These are phyloP conservation scores for Amia ocellicauda DNA, from an alignment of 2,113 vertebrate genomes.

Conservation along the genomic window DNA sequence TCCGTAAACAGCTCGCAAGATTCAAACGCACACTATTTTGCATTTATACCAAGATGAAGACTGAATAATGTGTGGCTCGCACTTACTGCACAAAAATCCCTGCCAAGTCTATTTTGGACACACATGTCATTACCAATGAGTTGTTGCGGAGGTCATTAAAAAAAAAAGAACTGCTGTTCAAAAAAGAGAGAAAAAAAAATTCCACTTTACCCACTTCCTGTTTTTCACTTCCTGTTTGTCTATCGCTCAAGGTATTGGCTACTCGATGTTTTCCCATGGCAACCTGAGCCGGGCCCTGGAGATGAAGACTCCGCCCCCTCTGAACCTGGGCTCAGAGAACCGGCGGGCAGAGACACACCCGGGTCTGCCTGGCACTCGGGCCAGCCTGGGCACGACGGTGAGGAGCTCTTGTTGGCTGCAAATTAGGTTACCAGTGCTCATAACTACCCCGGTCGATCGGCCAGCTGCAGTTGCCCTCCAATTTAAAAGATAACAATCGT, in stretches of 20 bases:
- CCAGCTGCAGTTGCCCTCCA: too few species aligned
- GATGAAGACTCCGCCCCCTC: constrained; percentile 71
- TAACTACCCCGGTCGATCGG: too few species aligned
- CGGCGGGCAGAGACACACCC: constrained; percentile 58
- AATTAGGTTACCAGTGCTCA: too few species aligned
- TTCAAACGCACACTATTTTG: too few species aligned
- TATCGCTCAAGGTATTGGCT: constrained; percentile 67
- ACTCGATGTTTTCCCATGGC: constrained; percentile 73
- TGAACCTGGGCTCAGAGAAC: constrained; percentile 67
- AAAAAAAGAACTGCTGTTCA: constrained; percentile 32
- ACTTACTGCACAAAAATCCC: background rate
- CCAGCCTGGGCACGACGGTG: constrained; percentile 56
- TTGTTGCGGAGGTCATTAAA: constrained; percentile 14
- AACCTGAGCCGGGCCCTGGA: constrained; percentile 68
- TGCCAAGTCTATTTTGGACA: constrained; percentile 7
- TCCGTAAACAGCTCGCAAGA: too few species aligned
- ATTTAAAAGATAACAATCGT: too few species aligned
- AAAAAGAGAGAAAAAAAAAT: constrained; percentile 33
- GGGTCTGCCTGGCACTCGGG: constrained; percentile 44
- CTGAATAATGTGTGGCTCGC: too few species aligned
- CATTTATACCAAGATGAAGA: too few species aligned
- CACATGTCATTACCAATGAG: constrained; percentile 22
- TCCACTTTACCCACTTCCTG: constrained; percentile 44
- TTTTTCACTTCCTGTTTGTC: constrained; percentile 58
- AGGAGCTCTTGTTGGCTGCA: constrained; percentile 50